A percentile compares a stretch with the other conserved stretches of the same genome.
phyloP scores from a whole-genome alignment of 2,797 vertebrate genomes.

The Halcyon leucocephala region DNA sequence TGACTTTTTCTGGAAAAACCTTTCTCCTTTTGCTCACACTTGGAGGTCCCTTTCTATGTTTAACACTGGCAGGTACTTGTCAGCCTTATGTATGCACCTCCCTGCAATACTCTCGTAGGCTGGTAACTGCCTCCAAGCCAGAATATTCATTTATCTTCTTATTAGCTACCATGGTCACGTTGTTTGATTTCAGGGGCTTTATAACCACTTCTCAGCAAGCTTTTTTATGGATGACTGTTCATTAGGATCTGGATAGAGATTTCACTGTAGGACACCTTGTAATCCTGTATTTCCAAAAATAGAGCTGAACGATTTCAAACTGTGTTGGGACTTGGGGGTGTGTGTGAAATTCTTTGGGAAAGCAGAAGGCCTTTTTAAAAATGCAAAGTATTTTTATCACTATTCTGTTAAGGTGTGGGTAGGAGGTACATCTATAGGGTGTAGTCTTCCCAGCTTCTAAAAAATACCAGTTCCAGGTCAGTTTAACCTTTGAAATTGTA shows the following conservation, averaged over 20 bases:
- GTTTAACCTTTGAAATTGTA: fast-evolving
- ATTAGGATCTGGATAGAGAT: neutral
- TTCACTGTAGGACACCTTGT: neutral
- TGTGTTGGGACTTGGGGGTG: neutral
- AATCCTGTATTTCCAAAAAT: neutral
- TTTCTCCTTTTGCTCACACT: neutral
- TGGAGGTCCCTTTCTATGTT: neutral
- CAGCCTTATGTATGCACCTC: neutral
- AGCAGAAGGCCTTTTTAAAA: neutral
- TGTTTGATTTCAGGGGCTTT: neutral
- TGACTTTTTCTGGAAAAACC: neutral
- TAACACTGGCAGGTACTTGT: neutral
- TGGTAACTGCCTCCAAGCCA: neutral
- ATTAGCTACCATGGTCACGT: neutral
- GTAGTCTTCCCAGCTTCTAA: neutral
- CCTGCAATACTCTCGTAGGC: neutral
- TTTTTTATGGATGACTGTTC: neutral
- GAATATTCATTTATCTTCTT: neutral
- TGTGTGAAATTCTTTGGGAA: neutral
- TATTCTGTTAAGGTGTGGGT: neutral
- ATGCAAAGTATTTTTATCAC: neutral
- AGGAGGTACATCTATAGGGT: fast-evolving
- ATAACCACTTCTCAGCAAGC: neutral
- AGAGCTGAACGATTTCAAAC: neutral
- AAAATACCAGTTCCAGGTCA: neutral